These are phyloP conservation scores for Muntiacus reevesi DNA, from an alignment of 2,113 vertebrate genomes.

Conservation along the genomic window DNA sequence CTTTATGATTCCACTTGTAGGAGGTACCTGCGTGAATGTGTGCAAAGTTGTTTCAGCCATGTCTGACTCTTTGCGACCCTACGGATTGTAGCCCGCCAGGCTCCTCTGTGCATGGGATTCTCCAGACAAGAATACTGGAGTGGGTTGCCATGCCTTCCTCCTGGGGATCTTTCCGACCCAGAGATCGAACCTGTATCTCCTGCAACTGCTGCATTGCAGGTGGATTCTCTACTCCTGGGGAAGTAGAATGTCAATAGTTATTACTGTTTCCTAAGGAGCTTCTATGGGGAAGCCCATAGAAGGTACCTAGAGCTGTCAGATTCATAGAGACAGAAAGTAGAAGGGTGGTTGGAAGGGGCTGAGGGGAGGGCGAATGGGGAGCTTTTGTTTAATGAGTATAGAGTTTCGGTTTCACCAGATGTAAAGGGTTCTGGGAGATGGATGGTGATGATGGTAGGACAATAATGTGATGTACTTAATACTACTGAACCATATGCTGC, in stretches of 20 bases:
- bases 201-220: not conserved
- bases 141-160: not conserved
- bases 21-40: fast-evolving
- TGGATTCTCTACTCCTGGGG: not conserved
- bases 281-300: not conserved
- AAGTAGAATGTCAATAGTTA: no score
- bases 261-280: no score
- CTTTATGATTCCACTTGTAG: fast-evolving
- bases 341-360: not conserved
- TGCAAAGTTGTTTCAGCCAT: not conserved
- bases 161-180: not conserved
- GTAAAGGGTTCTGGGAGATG: not conserved
- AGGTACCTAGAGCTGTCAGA: fast-evolving
- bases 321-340: not conserved
- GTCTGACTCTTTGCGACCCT: not conserved
- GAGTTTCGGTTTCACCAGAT: not conserved
- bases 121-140: not conserved
- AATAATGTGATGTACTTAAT: not conserved
- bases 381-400: not conserved
- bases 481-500: not conserved
- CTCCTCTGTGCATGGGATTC: not conserved
- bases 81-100: fast-evolving
- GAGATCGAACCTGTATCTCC: not conserved
- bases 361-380: fast-evolving
- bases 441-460: not conserved